A percentile compares a stretch with the other conserved stretches of the same genome.
Evolutionary conservation across 2,797 vertebrate genomes (phyloP).

Genomic region (Mus spretus): DNA sequence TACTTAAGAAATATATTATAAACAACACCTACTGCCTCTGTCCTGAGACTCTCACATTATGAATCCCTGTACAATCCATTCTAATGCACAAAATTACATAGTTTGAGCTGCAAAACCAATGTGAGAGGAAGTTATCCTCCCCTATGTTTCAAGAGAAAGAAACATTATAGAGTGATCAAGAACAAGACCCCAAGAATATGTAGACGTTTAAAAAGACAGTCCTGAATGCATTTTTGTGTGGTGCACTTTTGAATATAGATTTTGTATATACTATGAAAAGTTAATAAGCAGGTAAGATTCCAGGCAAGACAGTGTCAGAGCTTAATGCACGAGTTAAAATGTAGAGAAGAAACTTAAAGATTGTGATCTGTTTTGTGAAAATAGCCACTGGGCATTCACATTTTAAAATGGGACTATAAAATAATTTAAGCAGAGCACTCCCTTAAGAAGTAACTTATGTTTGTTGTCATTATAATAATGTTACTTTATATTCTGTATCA

Average conservation of each 20-base stretch:
- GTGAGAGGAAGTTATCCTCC: constrained; percentile 26
- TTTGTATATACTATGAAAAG: constrained; percentile 58
- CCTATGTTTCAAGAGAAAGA: not conserved
- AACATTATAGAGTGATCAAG: constrained; percentile 41
- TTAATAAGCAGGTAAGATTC: constrained; percentile 54
- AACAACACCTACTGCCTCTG: not conserved
- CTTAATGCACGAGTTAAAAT: constrained; percentile 81
- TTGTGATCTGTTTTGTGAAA: constrained; percentile 71
- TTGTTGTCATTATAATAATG: constrained; percentile 39
- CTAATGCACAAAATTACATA: constrained; percentile 4
- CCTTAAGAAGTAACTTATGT: not conserved
- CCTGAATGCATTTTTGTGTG: constrained; percentile 10
- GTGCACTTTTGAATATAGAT: not conserved
- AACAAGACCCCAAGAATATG: constrained; percentile 3
- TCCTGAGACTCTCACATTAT: not conserved
- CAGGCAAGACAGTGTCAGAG: constrained; percentile 49
- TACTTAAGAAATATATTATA: constrained; percentile 30
- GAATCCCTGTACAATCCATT: constrained; percentile 9
- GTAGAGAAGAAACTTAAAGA: constrained; percentile 72
- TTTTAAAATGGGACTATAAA: constrained; percentile 66
- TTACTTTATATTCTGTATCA: not conserved
- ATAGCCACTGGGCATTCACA: not conserved
- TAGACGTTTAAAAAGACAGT: constrained; percentile 48
- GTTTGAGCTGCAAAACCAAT: not conserved
- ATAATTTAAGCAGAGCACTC: not conserved